These are phyloP conservation scores for Acleris cristana DNA, from an alignment of 2,888 invertebrate genomes.

Conservation along the genomic window DNA sequence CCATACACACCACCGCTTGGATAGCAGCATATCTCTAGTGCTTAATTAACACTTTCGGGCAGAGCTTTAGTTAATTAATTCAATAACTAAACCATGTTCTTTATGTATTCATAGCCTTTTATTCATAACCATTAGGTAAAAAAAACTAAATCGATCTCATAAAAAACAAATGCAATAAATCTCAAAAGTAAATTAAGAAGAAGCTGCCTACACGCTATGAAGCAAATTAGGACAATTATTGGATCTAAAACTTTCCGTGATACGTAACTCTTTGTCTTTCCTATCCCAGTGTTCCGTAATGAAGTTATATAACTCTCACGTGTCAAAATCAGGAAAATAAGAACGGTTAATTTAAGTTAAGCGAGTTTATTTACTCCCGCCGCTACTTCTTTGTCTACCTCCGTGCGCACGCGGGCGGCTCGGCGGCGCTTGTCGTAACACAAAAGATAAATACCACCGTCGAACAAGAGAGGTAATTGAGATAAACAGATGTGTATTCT, in stretches of 20 bases:
- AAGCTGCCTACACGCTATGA: slow-evolving; percentile 16
- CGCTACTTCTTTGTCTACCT: slow-evolving; percentile 72
- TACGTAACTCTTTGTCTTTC: slow-evolving; percentile 50
- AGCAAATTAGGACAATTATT: slow-evolving; percentile 47
- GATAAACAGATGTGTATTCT: slow-evolving; percentile 76
- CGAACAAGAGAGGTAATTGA: slow-evolving; percentile 76
- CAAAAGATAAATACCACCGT: slow-evolving; percentile 75
- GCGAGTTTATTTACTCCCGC: slow-evolving; percentile 70
- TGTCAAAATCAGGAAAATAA: slow-evolving; percentile 71
- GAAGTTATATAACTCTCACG: slow-evolving; percentile 60
- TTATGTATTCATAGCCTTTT: background rate
- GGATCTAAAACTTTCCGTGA: slow-evolving; percentile 50
- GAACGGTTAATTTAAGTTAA: slow-evolving; percentile 68
- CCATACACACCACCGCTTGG: background rate
- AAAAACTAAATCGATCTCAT: background rate
- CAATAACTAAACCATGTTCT: background rate
- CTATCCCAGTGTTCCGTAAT: slow-evolving; percentile 53
- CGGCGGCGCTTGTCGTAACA: slow-evolving; percentile 63
- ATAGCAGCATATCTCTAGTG: background rate
- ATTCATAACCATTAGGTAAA: background rate
- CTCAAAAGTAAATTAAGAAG: slow-evolving; percentile 34
- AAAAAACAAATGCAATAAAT: slow-evolving; percentile 10
- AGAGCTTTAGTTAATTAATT: background rate
- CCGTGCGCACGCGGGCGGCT: slow-evolving; percentile 49
- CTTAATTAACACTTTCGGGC: background rate